A percentile compares a stretch with the other conserved stretches of the same genome.
Conservation (phyloP, 1,140 invertebrate genomes). For the Trinorchestia longiramus region DNA sequence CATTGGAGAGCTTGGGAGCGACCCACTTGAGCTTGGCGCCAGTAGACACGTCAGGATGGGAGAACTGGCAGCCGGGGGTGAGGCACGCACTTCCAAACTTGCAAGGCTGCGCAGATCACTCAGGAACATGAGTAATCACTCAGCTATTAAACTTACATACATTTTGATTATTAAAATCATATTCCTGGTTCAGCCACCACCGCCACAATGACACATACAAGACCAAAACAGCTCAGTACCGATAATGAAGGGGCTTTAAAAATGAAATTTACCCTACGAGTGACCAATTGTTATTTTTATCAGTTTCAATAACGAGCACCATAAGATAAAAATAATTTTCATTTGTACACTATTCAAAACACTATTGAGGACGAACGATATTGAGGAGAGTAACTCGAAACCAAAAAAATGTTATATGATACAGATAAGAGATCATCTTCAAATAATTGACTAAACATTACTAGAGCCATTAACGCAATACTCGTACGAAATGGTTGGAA, state of each 20-base stretch:
- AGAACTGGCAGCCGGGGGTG: conserved; percentile 31
- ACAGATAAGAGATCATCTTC: no score
- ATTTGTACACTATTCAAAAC: not conserved
- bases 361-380: not conserved
- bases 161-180: not conserved
- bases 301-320: not conserved
- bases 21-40: conserved; percentile 55
- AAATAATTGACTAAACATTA: no score
- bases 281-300: not conserved
- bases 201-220: no score
- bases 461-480: no score
- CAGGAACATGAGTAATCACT: not conserved
- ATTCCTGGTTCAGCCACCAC: no score
- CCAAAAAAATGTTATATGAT: not conserved
- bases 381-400: not conserved
- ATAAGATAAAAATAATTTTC: not conserved
- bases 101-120: not conserved
- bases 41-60: conserved; percentile 52
- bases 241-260: no score
- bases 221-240: no score
- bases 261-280: not conserved
- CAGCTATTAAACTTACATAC: not conserved
- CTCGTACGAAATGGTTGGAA: no score
- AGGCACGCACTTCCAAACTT: not conserved
- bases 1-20: not conserved